phyloP scores from a whole-genome alignment of 2,113 vertebrate genomes.

The Crotalus tigris region DNA sequence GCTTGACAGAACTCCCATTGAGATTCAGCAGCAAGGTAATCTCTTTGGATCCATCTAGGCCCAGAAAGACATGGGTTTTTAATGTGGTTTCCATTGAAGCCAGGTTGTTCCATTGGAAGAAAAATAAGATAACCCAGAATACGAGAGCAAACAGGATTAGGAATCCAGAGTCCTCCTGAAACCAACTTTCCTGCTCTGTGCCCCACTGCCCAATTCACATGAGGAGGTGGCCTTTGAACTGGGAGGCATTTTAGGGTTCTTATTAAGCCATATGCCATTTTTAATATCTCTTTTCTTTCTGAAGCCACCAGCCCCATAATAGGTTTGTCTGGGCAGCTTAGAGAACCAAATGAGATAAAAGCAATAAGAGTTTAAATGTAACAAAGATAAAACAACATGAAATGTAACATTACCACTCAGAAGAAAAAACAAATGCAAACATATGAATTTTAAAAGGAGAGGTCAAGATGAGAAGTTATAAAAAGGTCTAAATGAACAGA shows the following conservation, averaged over 20 bases:
- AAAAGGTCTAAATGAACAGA: background rate
- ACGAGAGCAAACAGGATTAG: background rate
- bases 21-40: background rate
- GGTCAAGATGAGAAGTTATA: background rate
- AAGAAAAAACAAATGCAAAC: background rate
- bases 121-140: background rate
- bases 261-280: background rate
- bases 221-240: background rate
- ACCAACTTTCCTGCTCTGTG: background rate
- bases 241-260: background rate
- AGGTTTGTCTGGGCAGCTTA: background rate
- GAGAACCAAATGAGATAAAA: background rate
- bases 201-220: background rate
- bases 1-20: background rate
- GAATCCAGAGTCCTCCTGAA: background rate
- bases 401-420: background rate
- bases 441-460: background rate
- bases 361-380: background rate
- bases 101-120: background rate
- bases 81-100: background rate
- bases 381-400: background rate
- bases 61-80: background rate
- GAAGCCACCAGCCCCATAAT: background rate
- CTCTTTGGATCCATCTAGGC: background rate
- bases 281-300: background rate